These are phyloP conservation scores for Idaea straminata DNA, from an alignment of 2,888 invertebrate species.

Conservation along the genomic window DNA sequence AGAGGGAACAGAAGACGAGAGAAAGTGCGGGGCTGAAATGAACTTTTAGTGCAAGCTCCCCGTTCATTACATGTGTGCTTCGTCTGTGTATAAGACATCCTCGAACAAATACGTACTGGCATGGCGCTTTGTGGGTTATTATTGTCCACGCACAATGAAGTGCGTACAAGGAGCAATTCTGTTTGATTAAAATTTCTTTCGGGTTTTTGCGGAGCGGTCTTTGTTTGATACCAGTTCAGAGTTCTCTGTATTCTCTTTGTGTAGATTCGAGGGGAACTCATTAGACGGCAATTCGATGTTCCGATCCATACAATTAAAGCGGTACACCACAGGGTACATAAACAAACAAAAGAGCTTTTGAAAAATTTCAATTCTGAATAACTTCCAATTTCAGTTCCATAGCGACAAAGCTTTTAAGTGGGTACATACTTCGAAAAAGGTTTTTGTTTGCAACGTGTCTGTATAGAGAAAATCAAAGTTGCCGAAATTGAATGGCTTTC, in stretches of 20 bases:
- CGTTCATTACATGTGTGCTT: slow-evolving; percentile 39
- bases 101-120: slow-evolving; percentile 41
- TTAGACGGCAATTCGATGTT: slow-evolving; percentile 49
- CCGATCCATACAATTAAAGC: slow-evolving; percentile 51
- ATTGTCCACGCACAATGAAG: slow-evolving; percentile 65
- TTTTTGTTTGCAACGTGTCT: slow-evolving; percentile 9
- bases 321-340: slow-evolving; percentile 30
- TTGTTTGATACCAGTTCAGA: slow-evolving; percentile 44
- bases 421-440: slow-evolving; percentile 16
- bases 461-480: slow-evolving; percentile 20
- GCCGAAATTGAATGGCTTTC: slow-evolving; percentile 21
- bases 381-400: slow-evolving; percentile 14
- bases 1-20: slow-evolving; percentile 31
- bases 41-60: slow-evolving; percentile 55
- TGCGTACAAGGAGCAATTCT: slow-evolving; percentile 58
- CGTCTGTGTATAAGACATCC: slow-evolving; percentile 39
- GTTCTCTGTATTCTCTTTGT: slow-evolving; percentile 59
- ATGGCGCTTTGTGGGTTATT: slow-evolving; percentile 64
- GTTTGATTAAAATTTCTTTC: slow-evolving; percentile 61
- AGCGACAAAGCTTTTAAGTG: neutral
- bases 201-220: slow-evolving; percentile 47
- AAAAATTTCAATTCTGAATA: slow-evolving; percentile 15
- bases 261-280: slow-evolving; percentile 53
- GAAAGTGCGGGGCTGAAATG: slow-evolving; percentile 37
- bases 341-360: slow-evolving; percentile 31